Evolutionary conservation across 1,140 invertebrate species (phyloP), one percentile per base, ranked within the genome.

Genomic region (Chlorops oryzae): DNA sequence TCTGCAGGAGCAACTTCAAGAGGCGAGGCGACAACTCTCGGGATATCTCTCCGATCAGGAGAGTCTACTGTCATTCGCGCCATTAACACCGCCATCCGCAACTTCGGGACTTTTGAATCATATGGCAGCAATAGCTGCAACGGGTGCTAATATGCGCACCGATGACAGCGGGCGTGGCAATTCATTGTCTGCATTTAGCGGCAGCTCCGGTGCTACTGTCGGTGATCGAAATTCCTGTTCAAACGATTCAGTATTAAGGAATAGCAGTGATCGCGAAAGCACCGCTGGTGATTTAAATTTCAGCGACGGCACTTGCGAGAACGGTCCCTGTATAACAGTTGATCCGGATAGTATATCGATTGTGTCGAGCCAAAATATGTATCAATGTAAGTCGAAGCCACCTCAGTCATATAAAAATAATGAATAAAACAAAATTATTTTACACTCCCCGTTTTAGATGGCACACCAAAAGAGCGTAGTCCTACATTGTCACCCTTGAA

Each of bases 401-500:
- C 18, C n/a, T 35, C n/a, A n/a, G n/a, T n/a, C n/a, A n/a, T n/a
- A n/a, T n/a, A n/a, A n/a, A n/a, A n/a, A n/a, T n/a, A n/a, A n/a
- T n/a, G n/a, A n/a, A n/a, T n/a, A n/a, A n/a, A n/a, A n/a, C n/a
- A n/a, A n/a, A n/a, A n/a, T n/a, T n/a, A n/a, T 51, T 37, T 39
- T n/a, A 24, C 37, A 52, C 59, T 51, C 28, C 15, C 28, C 63
- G 23, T 72, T 74, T 65, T 77, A 79, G 83, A 85, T 54, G 86
- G 83, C 52, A 88, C 84, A 17, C 84, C 86, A n/a, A 85, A 88
- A 61, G 86, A 90, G 62, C 86, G 85, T 74, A 89, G 85, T 62
- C 86, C 86, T 3, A 88, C 86, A 34, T 67, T 89, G 52, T 88
- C 86, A 45, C 86, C 87, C 13, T 76, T 88, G 55, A 88, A 88